These are phyloP conservation scores for Ursus arctos DNA, from an alignment of 2,113 vertebrate genomes.

Conservation along the genomic window DNA sequence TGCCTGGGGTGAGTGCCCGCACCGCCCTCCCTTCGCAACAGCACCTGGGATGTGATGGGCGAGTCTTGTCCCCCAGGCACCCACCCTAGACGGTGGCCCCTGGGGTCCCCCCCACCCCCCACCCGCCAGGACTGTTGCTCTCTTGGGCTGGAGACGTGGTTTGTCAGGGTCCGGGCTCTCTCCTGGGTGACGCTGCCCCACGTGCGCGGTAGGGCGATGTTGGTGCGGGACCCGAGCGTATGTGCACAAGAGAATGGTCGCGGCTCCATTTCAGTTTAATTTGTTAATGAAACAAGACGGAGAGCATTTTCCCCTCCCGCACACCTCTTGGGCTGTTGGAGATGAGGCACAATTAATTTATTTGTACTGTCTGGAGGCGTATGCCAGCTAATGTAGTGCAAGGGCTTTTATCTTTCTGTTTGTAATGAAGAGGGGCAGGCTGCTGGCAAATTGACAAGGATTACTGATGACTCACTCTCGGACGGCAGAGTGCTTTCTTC, in stretches of 20 bases:
- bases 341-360: constrained; percentile 91
- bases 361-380: constrained; percentile 89
- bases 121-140: fast-evolving
- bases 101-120: too few relatives aligned
- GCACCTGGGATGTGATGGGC: neutral
- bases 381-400: constrained; percentile 88
- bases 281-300: constrained; percentile 90
- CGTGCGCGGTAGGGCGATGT: neutral
- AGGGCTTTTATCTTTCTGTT: constrained; percentile 91
- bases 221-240: constrained; percentile 41
- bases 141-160: neutral
- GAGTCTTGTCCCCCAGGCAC: neutral
- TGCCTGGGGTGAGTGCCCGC: constrained; percentile 49
- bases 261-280: constrained; percentile 87
- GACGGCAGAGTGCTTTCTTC: constrained; percentile 86
- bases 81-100: neutral
- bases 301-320: constrained; percentile 82
- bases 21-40: neutral
- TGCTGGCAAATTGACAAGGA: constrained; percentile 87
- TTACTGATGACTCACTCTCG: constrained; percentile 87
- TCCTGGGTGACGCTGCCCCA: neutral
- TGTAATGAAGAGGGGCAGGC: constrained; percentile 89
- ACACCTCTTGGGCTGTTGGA: constrained; percentile 87
- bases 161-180: neutral
- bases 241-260: constrained; percentile 76